These are phyloP conservation scores for Acrocera orbiculus DNA, from an alignment of 2,888 invertebrate genomes.

Conservation along the genomic window DNA sequence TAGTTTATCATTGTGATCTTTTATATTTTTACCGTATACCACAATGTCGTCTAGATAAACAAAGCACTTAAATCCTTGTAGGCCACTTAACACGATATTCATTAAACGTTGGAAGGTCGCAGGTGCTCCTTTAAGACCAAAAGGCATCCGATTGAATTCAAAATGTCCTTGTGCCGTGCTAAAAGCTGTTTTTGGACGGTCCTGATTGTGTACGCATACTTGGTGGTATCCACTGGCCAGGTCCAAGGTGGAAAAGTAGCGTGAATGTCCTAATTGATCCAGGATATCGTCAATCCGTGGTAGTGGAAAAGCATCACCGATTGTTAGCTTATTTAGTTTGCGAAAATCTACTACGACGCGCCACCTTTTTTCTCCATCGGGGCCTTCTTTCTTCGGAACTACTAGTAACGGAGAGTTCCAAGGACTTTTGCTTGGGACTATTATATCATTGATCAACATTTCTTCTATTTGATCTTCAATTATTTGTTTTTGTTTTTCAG, in stretches of 20 bases:
- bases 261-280: constrained; percentile 10
- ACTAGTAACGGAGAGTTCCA: no score
- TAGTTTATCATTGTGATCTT: constrained; percentile 8
- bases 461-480: no score
- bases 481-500: no score
- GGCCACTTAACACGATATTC: constrained; percentile 1
- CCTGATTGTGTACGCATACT: constrained; percentile 14
- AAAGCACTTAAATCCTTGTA: constrained; percentile 7
- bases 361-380: no score
- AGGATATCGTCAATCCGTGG: constrained; percentile 12
- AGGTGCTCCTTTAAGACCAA: constrained; percentile 19
- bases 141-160: constrained; percentile 19
- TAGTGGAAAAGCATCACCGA: constrained; percentile 9
- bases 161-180: constrained; percentile 19
- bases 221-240: constrained; percentile 14
- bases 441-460: no score
- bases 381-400: no score
- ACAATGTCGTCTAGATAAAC: constrained; percentile 16
- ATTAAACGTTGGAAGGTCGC: constrained; percentile 18
- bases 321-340: constrained; percentile 10
- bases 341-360: no score
- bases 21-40: constrained; percentile 12
- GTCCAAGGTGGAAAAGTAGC: constrained; percentile 17
- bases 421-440: no score
- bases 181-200: constrained; percentile 17